phyloP scores from a whole-genome alignment of 2,888 invertebrate genomes.

The Scrobipalpa costella region DNA sequence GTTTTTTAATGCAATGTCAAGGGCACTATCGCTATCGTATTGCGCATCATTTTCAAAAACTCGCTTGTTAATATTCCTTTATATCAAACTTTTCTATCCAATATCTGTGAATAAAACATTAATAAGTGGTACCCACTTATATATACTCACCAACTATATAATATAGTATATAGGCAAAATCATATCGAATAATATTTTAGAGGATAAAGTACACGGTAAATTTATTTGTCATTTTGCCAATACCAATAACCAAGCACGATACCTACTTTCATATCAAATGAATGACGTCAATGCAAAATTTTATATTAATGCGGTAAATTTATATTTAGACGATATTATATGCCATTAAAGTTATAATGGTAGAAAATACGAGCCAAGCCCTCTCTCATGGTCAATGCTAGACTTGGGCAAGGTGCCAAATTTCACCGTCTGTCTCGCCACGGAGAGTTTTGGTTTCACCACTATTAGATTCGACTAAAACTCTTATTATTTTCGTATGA shows the following conservation, averaged over 20 bases:
- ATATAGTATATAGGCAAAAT: too few species aligned
- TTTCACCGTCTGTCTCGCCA: constrained; percentile 44
- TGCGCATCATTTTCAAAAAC: not conserved
- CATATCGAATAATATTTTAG: too few species aligned
- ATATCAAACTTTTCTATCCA: not conserved
- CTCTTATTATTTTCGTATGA: too few species aligned
- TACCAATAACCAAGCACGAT: not conserved
- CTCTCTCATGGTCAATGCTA: constrained; percentile 55
- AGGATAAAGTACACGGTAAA: not conserved
- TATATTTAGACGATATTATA: constrained; percentile 13
- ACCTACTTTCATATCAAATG: not conserved
- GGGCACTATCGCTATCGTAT: too few species aligned
- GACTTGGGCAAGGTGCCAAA: constrained; percentile 57
- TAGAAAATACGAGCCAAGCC: constrained; percentile 41
- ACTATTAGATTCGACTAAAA: not conserved
- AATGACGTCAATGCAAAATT: constrained; percentile 19
- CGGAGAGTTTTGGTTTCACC: not conserved
- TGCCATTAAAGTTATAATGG: constrained; percentile 12
- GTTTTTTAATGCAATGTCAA: too few species aligned
- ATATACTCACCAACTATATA: too few species aligned
- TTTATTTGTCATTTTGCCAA: constrained; percentile 1
- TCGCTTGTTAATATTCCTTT: too few species aligned
- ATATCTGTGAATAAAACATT: not conserved
- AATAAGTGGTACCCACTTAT: too few species aligned
- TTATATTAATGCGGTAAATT: constrained; percentile 18